Percentiles rank a stretch among this genome's conserved stretches.
Evolutionary conservation across 2,113 vertebrate genomes (phyloP).

Genomic region (Cricetomys ansorgei): DNA sequence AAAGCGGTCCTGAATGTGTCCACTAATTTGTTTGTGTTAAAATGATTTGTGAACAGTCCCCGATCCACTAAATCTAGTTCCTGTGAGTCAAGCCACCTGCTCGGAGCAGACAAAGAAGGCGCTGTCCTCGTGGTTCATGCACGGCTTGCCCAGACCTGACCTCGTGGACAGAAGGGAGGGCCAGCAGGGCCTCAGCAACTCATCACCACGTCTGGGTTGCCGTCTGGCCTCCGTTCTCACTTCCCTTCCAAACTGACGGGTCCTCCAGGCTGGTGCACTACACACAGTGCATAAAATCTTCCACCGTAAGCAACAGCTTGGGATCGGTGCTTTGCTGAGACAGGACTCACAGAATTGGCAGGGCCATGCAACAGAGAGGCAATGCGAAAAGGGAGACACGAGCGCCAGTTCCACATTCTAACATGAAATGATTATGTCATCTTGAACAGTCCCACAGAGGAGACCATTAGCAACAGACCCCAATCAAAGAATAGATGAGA

Average conservation of each 20-base stretch:
- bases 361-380: neutral
- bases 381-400: neutral
- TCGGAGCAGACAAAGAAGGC: neutral
- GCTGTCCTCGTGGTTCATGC: rapidly evolving
- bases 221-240: neutral
- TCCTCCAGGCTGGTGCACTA: neutral
- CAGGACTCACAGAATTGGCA: neutral
- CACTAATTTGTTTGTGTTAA: neutral
- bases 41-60: neutral
- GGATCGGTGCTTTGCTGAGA: neutral
- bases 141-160: neutral
- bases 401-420: no score
- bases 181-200: neutral
- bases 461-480: neutral
- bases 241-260: neutral
- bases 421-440: neutral
- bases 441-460: neutral
- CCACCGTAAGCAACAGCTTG: neutral
- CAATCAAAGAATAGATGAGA: neutral
- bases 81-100: neutral
- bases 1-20: neutral
- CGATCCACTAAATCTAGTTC: neutral
- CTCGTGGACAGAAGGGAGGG: neutral
- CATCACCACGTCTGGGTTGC: neutral
- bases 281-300: rapidly evolving